Percentiles rank a stretch among this genome's conserved stretches.
Evolutionary conservation across 2,888 invertebrate species (phyloP).

Genomic region (Crocallis elinguaria): DNA sequence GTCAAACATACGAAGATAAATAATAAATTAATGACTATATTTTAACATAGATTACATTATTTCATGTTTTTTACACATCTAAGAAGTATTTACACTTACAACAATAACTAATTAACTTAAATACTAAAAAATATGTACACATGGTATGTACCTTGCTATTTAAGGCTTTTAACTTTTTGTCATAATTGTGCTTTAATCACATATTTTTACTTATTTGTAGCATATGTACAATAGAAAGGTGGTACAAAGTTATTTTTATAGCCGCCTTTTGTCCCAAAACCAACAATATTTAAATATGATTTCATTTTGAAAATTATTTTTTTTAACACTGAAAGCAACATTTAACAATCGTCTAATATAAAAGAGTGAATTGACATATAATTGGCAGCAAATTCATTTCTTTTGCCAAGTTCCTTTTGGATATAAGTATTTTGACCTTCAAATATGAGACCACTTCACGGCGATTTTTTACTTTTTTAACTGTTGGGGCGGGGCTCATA

Average conservation of each 20-base stretch:
- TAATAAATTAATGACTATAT: constrained; percentile 49
- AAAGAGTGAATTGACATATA: constrained; percentile 25
- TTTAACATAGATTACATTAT: constrained; percentile 41
- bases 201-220: not conserved
- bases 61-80: constrained; percentile 27
- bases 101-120: not conserved
- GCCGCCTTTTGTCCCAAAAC: not conserved
- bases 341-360: not conserved
- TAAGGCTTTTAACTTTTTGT: constrained; percentile 20
- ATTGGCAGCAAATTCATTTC: constrained; percentile 13
- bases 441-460: not conserved
- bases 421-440: too few relatives aligned
- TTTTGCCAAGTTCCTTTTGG: not conserved
- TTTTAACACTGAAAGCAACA: not conserved
- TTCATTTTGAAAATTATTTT: not conserved
- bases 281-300: not conserved
- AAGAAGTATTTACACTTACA: constrained; percentile 11
- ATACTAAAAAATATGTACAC: constrained; percentile 19
- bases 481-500: not conserved
- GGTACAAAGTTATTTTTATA: not conserved
- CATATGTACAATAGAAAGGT: not conserved
- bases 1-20: constrained; percentile 51
- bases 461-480: not conserved
- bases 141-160: constrained; percentile 16
- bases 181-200: constrained; percentile 21